phyloP scores from a whole-genome alignment of 1,140 invertebrate genomes.

The Pristionchus pacificus region DNA sequence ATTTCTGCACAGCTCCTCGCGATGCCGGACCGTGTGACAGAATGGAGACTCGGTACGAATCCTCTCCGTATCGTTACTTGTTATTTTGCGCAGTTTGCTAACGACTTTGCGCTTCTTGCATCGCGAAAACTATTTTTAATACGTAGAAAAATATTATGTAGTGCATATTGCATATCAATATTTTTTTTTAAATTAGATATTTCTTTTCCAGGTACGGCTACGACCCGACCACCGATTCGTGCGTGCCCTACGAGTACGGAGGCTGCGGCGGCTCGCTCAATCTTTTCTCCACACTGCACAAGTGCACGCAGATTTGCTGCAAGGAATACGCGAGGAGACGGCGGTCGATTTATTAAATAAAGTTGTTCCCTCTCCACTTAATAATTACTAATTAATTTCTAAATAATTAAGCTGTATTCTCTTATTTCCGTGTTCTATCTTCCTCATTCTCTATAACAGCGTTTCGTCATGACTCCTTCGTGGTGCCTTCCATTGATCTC shows the following conservation, averaged over 20 bases:
- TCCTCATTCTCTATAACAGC: too few relatives aligned
- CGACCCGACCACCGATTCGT: constrained; percentile 57
- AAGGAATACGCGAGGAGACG: constrained; percentile 46
- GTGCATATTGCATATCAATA: too few relatives aligned
- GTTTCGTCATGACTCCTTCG: too few relatives aligned
- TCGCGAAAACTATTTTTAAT: too few relatives aligned
- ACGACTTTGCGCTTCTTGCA: constrained; percentile 12
- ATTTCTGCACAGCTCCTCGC: constrained; percentile 50
- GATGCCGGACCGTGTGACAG: constrained; percentile 57
- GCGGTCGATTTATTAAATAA: too few relatives aligned
- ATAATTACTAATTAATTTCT: too few relatives aligned
- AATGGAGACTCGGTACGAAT: constrained; percentile 51
- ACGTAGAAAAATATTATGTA: too few relatives aligned
- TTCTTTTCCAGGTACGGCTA: constrained; percentile 41
- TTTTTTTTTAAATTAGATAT: too few relatives aligned
- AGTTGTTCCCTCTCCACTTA: too few relatives aligned
- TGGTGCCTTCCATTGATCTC: too few relatives aligned
- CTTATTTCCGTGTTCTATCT: too few relatives aligned
- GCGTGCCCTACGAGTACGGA: constrained; percentile 61
- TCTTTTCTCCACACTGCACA: constrained; percentile 65
- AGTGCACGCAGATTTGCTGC: constrained; percentile 55
- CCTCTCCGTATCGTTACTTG: constrained; percentile 11
- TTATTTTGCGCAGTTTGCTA: constrained; percentile 7
- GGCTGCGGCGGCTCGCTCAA: constrained; percentile 77
- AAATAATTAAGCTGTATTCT: too few relatives aligned